phyloP scores from a whole-genome alignment of 2,888 invertebrate genomes.

The Aleiodes testaceus region DNA sequence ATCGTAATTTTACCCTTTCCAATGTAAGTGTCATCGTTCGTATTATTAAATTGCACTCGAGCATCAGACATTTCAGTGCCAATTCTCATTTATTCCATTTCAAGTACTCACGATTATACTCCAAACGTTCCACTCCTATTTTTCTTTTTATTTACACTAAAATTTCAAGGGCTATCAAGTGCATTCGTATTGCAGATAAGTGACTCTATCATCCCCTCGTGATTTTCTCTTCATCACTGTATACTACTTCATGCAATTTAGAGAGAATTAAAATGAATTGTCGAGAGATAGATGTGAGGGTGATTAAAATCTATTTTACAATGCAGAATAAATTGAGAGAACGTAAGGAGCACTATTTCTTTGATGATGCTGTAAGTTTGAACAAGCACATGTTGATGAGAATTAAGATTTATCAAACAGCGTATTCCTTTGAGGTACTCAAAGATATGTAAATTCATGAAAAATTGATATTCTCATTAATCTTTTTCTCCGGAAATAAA shows the following conservation, averaged over 20 bases:
- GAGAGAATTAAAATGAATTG: conserved; percentile 13
- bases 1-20: neutral
- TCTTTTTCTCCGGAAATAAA: no score
- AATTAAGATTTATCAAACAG: neutral
- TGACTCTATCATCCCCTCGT: neutral
- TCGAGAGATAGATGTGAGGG: no score
- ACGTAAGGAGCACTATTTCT: neutral
- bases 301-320: no score
- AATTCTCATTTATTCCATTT: conserved; percentile 35
- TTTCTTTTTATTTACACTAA: no score
- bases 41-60: no score
- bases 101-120: conserved; percentile 9
- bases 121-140: no score
- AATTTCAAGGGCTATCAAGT: no score
- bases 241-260: neutral
- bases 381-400: neutral
- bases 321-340: neutral
- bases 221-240: neutral
- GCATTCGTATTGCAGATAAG: no score
- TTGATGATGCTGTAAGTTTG: neutral
- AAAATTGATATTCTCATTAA: no score
- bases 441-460: no score
- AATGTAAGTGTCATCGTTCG: neutral
- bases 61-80: neutral
- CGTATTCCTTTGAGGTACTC: no score